These are phyloP conservation scores for Drepana falcataria DNA, from an alignment of 2,888 invertebrate genomes.

Conservation along the genomic window DNA sequence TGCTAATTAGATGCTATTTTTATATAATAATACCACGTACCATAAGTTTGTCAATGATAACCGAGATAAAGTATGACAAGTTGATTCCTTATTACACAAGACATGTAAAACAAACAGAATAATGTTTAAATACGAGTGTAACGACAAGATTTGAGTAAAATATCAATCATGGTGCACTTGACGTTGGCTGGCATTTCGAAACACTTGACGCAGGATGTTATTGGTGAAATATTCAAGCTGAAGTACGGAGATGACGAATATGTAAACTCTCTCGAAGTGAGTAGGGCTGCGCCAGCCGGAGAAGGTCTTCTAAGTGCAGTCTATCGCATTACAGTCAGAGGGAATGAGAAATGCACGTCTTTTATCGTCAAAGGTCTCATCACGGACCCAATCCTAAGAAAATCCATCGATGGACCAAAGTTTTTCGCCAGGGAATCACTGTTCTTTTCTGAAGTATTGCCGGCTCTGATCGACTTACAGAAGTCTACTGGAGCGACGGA, in stretches of 20 bases:
- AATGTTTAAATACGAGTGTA: slow-evolving; percentile 17
- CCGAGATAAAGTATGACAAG: slow-evolving; percentile 17
- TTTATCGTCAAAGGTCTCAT: slow-evolving; percentile 44
- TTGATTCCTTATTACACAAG: slow-evolving; percentile 8
- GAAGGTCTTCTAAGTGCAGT: slow-evolving; percentile 48
- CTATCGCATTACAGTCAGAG: slow-evolving; percentile 36
- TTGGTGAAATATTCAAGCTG: slow-evolving; percentile 36
- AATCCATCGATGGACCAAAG: slow-evolving; percentile 24
- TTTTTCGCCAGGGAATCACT: slow-evolving; percentile 39
- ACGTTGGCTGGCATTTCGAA: slow-evolving; percentile 37
- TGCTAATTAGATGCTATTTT: not conserved
- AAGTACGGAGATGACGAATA: slow-evolving; percentile 36
- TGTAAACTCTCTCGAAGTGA: slow-evolving; percentile 28
- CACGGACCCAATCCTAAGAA: slow-evolving; percentile 28
- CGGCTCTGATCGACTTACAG: slow-evolving; percentile 32
- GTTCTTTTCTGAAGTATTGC: slow-evolving; percentile 39
- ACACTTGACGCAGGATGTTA: slow-evolving; percentile 31
- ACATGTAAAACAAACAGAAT: not conserved
- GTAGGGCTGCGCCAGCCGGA: slow-evolving; percentile 38
- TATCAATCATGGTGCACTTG: slow-evolving; percentile 28
- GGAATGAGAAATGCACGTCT: slow-evolving; percentile 20
- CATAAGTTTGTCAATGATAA: slow-evolving; percentile 8
- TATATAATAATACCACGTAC: not conserved
- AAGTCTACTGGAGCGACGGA: slow-evolving; percentile 34
- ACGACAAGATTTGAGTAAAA: not conserved